These are phyloP conservation scores for Hylaeus anthracinus DNA, from an alignment of 1,140 invertebrate species.

Conservation along the genomic window DNA sequence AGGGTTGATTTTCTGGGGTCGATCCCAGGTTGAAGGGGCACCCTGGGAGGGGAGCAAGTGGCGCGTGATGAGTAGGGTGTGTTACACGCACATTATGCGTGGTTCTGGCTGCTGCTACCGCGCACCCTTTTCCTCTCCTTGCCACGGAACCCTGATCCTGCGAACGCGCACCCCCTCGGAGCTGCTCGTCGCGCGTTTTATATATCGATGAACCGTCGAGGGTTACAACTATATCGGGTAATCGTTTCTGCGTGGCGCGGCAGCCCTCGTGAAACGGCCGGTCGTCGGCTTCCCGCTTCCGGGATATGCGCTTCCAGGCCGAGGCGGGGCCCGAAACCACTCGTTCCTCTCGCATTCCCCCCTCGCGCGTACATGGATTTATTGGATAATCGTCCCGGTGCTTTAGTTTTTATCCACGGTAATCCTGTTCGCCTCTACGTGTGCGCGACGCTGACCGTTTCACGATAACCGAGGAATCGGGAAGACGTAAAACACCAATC, in stretches of 20 bases:
- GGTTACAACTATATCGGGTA: slow-evolving; percentile 72
- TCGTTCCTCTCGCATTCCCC: too few species aligned
- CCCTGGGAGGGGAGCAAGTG: slow-evolving; percentile 71
- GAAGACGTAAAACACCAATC: too few species aligned
- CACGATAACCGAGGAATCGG: too few species aligned
- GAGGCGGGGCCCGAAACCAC: not conserved
- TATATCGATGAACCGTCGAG: slow-evolving; percentile 56
- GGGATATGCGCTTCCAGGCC: slow-evolving; percentile 28
- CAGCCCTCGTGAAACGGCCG: slow-evolving; percentile 37
- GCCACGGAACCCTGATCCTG: slow-evolving; percentile 34
- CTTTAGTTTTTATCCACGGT: not conserved
- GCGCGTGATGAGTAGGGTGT: slow-evolving; percentile 76
- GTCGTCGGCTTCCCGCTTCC: slow-evolving; percentile 54
- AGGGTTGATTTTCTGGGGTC: slow-evolving; percentile 63
- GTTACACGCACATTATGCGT: slow-evolving; percentile 74
- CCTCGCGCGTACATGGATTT: not conserved
- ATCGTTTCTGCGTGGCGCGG: slow-evolving; percentile 61
- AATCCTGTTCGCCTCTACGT: too few species aligned
- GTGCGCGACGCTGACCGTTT: too few species aligned
- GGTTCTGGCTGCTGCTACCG: slow-evolving; percentile 57
- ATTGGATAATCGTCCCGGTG: slow-evolving; percentile 19
- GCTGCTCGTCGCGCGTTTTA: slow-evolving; percentile 50
- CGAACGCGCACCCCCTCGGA: slow-evolving; percentile 46
- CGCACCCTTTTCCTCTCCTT: slow-evolving; percentile 19
- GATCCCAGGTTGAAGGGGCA: slow-evolving; percentile 44